Conservation (phyloP, 1,140 invertebrate genomes). For the Helicorthomorpha holstii region DNA sequence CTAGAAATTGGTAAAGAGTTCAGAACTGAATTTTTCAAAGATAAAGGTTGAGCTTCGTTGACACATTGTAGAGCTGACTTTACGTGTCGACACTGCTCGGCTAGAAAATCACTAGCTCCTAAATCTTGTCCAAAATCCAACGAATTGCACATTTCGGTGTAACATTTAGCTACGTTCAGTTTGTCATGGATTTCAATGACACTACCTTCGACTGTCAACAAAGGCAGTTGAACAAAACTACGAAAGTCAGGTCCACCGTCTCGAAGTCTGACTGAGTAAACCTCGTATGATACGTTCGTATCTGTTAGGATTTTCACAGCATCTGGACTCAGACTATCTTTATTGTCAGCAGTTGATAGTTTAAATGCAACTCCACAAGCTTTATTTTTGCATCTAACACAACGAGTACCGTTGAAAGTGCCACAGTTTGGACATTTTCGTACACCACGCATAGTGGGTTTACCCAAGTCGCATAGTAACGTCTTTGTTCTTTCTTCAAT, state of each 20-base stretch:
- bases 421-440: slow-evolving; percentile 62
- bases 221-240: slow-evolving; percentile 53
- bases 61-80: slow-evolving; percentile 45
- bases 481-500: slow-evolving; percentile 24
- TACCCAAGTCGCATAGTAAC: slow-evolving; percentile 43
- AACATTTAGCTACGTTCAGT: slow-evolving; percentile 9
- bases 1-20: slow-evolving; percentile 41
- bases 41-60: slow-evolving; percentile 41
- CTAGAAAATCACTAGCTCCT: slow-evolving; percentile 9
- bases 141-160: slow-evolving; percentile 10
- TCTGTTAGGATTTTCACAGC: slow-evolving; percentile 49
- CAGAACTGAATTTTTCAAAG: slow-evolving; percentile 45
- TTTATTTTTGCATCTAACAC: slow-evolving; percentile 57
- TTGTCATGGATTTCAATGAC: slow-evolving; percentile 20
- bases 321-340: slow-evolving; percentile 40
- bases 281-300: slow-evolving; percentile 28
- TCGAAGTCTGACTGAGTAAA: slow-evolving; percentile 49
- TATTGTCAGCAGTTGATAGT: slow-evolving; percentile 36
- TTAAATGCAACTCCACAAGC: slow-evolving; percentile 51
- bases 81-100: slow-evolving; percentile 46
- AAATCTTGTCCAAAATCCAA: slow-evolving; percentile 15
- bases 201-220: slow-evolving; percentile 27
- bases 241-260: slow-evolving; percentile 50
- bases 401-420: slow-evolving; percentile 54
- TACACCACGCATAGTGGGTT: slow-evolving; percentile 47